Evolutionary conservation across 2,888 invertebrate species (phyloP), one percentile per base, ranked within the genome.

Genomic region (Pogonocherus hispidulus): DNA sequence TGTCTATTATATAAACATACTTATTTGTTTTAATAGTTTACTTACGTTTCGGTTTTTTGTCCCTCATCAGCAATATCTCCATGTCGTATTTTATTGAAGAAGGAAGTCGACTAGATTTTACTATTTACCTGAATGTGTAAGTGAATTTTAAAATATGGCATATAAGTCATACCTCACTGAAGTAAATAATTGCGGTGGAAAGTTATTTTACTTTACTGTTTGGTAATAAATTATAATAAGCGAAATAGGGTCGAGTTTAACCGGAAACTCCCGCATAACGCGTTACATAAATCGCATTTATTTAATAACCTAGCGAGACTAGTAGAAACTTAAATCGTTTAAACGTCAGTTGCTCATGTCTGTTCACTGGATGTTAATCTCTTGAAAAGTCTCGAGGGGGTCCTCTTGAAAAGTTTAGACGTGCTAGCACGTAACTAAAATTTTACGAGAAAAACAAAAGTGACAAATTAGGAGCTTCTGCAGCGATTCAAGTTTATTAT

Each of bases 311-410:
- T 46, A 32, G 47, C 14, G 23, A 41, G 47, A 59, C 47, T 20
- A 27, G 27, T 32, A 41, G 47, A 32, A 59, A 47, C 59, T 59
- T 59, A 44, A 59, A 47, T 47, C 59, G 32, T 18, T 47, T 59
- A 46, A 57, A 57, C 35, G 59, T 59, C 59, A 59, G 59, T 47
- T 32, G 32, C 47, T 27, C 18, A 32, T 19, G 47, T 32, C 46
- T 20, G 41, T 27, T 57, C 57, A 23, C 57, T 44, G 18, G 47
- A 44, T 27, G 59, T 47, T 47, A 59, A 59, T 47, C 59, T 59
- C 19, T 32, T 18, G 22, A 46, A 23, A 59, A 47, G 47, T 59
- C 47, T 59, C n/a, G 41, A 57, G 46, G 27, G 59, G 19, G 59
- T 16, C 59, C 27, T 47, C 18, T 35, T 59, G 46, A n/a, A 27